Base-by-base conservation (phyloP, 2,113 vertebrate species). In the Marmota flaviventris region DNA sequence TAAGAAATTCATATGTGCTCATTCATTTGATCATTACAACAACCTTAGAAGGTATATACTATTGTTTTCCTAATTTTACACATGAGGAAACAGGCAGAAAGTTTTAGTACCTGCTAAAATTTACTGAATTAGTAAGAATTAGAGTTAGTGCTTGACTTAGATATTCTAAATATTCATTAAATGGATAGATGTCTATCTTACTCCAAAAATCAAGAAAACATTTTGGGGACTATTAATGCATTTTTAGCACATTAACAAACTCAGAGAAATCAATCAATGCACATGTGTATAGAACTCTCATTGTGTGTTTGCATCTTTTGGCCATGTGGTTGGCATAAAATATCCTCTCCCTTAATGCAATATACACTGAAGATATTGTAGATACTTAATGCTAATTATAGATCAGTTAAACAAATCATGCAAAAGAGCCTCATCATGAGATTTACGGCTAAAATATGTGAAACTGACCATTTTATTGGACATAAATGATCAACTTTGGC, bases 1-100 rank as follows among this genome's bases (percentile, higher is more conserved):
- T 69, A 61, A 83, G 48, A 7, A 73, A 10, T 53, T 77, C 56
- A 88, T 3, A 69, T 65, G 5, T 67, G 56, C 75, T 61, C 32
- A 45, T 45, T n/a, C 32, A 90, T 32, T 69, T 86, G 93, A 83
- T 86, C 24, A 61, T 65, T 8, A 75, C 48, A 92, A 84, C 27
- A 9, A 70, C 11, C 22, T 89, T 86, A 42, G 9, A 39, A 91
- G 13, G 8, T 86, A 39, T 61, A 4, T 8, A 45, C 32, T 84
- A 48, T 70, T 48, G 78, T 42, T 63, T 92, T 89, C n/a, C 51
- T 94, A 89, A 65, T 84, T 95, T 93, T 76, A 95, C 39, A 70
- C 18, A 69, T 24, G 17, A 83, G 39, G n/a, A 96, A 92, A 92
- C 25, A n/a, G 39, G 93, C n/a, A 77, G 67, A 69, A 87, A 42